Percentiles rank a stretch among this genome's conserved stretches.
Evolutionary conservation across 2,797 vertebrate species (phyloP).

Genomic region (Chaetodon trifasciatus): DNA sequence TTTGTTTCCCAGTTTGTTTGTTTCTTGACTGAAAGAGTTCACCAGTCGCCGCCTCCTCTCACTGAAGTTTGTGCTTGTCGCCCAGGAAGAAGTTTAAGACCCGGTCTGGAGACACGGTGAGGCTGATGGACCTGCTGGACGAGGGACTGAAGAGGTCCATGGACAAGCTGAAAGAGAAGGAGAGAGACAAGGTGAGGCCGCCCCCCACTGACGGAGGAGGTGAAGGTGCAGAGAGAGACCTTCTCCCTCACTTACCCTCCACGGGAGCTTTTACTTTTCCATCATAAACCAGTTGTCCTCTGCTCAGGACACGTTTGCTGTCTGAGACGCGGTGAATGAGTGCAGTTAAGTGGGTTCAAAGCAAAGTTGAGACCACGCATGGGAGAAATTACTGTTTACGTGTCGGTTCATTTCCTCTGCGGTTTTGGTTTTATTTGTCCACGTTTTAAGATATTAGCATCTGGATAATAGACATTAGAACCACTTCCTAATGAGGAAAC

Average conservation of each 20-base stretch:
- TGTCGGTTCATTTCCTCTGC: neutral
- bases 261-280: constrained; percentile 5
- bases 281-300: neutral
- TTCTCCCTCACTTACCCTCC: neutral
- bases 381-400: neutral
- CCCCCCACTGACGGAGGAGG: neutral
- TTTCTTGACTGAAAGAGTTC: too few species aligned
- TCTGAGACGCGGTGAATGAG: neutral
- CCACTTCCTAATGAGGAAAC: too few species aligned
- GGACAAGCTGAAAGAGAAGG: constrained; percentile 98
- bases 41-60: neutral
- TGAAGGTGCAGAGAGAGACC: neutral
- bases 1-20: too few species aligned
- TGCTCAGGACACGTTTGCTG: neutral
- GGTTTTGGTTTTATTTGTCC: constrained; percentile 5
- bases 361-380: neutral
- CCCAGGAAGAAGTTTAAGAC: constrained; percentile 98
- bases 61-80: constrained; percentile 1
- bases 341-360: neutral
- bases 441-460: neutral
- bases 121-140: constrained; percentile 94
- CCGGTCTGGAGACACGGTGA: constrained; percentile 94
- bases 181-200: constrained; percentile 91
- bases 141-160: constrained; percentile 97
- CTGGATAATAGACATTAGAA: too few species aligned